These are phyloP conservation scores for Eudyptes chrysolophus DNA, from an alignment of 2,113 vertebrate genomes.

Conservation along the genomic window DNA sequence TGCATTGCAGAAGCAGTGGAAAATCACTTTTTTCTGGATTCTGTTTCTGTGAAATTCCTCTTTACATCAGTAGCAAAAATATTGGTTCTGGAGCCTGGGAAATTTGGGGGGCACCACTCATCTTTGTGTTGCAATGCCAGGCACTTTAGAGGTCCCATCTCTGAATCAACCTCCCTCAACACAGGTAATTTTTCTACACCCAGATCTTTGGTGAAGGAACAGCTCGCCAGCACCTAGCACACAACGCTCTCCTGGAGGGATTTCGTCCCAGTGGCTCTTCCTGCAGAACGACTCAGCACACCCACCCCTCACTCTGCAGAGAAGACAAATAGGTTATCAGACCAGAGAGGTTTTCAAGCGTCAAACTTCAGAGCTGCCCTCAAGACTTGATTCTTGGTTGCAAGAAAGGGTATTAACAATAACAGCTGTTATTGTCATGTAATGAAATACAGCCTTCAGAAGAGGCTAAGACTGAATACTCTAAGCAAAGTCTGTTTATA, in stretches of 20 bases:
- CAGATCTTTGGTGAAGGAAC: neutral
- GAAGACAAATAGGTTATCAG: neutral
- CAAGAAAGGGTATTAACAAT: neutral
- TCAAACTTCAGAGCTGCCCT: neutral
- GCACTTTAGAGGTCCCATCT: neutral
- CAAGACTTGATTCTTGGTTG: neutral
- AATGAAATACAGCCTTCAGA: neutral
- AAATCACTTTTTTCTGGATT: neutral
- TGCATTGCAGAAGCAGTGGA: neutral
- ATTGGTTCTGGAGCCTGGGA: neutral
- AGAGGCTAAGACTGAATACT: neutral
- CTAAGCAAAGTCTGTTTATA: neutral
- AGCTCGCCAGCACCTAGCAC: neutral
- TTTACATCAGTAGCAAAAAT: neutral
- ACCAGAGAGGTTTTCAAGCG: neutral
- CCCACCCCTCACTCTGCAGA: neutral
- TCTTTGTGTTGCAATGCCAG: neutral
- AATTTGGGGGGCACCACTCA: neutral
- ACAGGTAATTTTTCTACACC: neutral
- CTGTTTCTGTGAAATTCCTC: neutral
- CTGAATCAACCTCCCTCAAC: neutral
- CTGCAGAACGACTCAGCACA: fast-evolving
- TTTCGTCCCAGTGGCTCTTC: neutral
- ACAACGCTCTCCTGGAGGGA: neutral
- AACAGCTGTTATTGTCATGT: neutral